phyloP scores from a whole-genome alignment of 1,140 invertebrate genomes.

The Rhynchophorus ferrugineus region DNA sequence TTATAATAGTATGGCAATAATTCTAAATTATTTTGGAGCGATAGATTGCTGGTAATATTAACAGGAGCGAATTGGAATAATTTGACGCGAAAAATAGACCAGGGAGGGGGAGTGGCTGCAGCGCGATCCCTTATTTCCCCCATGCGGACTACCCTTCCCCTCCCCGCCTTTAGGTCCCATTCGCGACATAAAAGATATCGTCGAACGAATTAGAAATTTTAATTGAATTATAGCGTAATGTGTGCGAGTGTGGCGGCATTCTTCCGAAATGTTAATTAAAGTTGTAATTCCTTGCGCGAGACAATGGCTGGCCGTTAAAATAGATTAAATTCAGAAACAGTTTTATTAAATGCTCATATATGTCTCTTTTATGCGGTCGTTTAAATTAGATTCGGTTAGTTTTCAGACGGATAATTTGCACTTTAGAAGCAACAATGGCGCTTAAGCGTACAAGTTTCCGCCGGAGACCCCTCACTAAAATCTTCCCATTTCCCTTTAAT shows the following conservation, averaged over 20 bases:
- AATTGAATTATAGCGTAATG: conserved; percentile 15
- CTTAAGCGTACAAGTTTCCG: conserved; percentile 11
- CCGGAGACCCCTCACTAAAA: background rate
- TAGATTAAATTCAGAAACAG: conserved; percentile 17
- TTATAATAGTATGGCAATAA: no score
- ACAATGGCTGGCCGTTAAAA: conserved; percentile 18
- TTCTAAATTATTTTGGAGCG: no score
- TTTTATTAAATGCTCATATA: conserved; percentile 21
- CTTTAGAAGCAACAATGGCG: conserved; percentile 12
- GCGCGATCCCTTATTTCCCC: no score
- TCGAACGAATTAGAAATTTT: conserved; percentile 8
- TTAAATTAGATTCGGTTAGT: conserved; percentile 18
- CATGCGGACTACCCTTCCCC: no score
- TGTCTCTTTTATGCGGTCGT: conserved; percentile 10
- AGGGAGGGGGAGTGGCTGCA: no score
- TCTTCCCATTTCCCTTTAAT: background rate
- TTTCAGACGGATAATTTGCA: conserved; percentile 17
- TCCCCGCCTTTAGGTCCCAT: no score
- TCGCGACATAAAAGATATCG: background rate
- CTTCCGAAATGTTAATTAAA: conserved; percentile 16
- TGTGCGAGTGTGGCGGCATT: conserved; percentile 15
- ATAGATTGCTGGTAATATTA: no score
- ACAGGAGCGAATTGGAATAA: no score
- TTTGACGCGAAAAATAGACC: no score
- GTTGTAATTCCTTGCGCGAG: conserved; percentile 16